phyloP scores from a whole-genome alignment of 2,888 invertebrate genomes.

The Hydrotaea diabolus region DNA sequence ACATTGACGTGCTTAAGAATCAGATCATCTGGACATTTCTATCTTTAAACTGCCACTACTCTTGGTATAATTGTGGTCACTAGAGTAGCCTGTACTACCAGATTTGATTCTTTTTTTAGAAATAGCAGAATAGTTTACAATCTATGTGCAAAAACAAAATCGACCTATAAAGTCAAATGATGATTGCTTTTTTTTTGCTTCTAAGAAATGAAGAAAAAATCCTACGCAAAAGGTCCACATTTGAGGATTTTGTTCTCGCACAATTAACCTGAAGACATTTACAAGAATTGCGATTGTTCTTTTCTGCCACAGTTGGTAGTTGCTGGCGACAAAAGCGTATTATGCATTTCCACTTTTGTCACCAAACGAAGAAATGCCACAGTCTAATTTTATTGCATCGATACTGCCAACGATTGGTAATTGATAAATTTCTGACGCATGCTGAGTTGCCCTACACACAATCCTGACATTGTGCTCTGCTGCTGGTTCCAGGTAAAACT shows the following conservation, averaged over 20 bases:
- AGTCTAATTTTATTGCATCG: slow-evolving; percentile 6
- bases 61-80: too few species aligned
- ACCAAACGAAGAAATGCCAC: slow-evolving; percentile 1
- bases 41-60: too few species aligned
- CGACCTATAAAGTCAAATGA: not conserved
- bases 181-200: not conserved
- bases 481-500: slow-evolving; percentile 32
- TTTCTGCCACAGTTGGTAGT: not conserved
- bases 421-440: slow-evolving; percentile 43
- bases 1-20: too few species aligned
- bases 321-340: not conserved
- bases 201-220: not conserved
- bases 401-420: slow-evolving; percentile 3
- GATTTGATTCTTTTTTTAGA: too few species aligned
- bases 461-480: not conserved
- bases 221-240: not conserved
- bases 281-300: not conserved
- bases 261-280: slow-evolving; percentile 10
- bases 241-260: not conserved
- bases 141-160: too few species aligned
- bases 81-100: too few species aligned
- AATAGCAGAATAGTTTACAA: too few species aligned
- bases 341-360: not conserved
- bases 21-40: too few species aligned
- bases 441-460: slow-evolving; percentile 54